Percentiles rank a stretch among this genome's conserved stretches.
These are phyloP conservation scores for Aphelenchoides fujianensis DNA, from an alignment of 1,140 invertebrate genomes.

Conservation along the genomic window DNA sequence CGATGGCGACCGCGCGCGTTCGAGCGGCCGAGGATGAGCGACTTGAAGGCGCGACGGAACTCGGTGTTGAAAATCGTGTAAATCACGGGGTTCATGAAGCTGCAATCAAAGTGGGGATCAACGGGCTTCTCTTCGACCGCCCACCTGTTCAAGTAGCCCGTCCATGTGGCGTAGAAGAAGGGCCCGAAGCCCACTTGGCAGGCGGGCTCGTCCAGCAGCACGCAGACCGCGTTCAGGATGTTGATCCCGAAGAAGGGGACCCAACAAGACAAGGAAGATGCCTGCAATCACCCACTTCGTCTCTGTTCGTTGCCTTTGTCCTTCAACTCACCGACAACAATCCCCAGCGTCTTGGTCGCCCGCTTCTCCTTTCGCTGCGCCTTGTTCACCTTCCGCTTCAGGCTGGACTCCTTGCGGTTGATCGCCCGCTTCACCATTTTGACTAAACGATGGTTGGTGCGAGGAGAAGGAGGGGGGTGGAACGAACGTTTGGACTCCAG, in stretches of 20 bases:
- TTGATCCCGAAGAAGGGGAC: constrained; percentile 97
- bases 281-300: constrained; percentile 70
- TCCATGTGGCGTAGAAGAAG: constrained; percentile 72
- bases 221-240: constrained; percentile 91
- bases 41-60: constrained; percentile 91
- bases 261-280: constrained; percentile 96
- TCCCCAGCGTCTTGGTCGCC: constrained; percentile 97
- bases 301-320: not conserved
- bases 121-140: not conserved
- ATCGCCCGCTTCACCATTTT: constrained; percentile 48
- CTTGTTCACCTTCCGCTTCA: constrained; percentile 57
- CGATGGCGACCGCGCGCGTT: constrained; percentile 12
- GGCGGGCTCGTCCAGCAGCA: constrained; percentile 72
- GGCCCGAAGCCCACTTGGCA: constrained; percentile 81
- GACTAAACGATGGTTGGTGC: no score
- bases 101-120: constrained; percentile 2
- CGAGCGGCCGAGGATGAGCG: constrained; percentile 42
- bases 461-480: no score
- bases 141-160: constrained; percentile 46
- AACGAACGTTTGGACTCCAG: constrained; percentile 6
- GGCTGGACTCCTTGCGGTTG: constrained; percentile 45
- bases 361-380: constrained; percentile 74
- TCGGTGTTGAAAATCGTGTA: constrained; percentile 99
- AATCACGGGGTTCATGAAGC: constrained; percentile 87
- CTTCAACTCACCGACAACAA: constrained; percentile 83